A percentile compares a stretch with the other conserved stretches of the same genome.
These are phyloP conservation scores for Ophthalmolycus amberensis DNA, from an alignment of 2,113 vertebrate species.

Conservation along the genomic window DNA sequence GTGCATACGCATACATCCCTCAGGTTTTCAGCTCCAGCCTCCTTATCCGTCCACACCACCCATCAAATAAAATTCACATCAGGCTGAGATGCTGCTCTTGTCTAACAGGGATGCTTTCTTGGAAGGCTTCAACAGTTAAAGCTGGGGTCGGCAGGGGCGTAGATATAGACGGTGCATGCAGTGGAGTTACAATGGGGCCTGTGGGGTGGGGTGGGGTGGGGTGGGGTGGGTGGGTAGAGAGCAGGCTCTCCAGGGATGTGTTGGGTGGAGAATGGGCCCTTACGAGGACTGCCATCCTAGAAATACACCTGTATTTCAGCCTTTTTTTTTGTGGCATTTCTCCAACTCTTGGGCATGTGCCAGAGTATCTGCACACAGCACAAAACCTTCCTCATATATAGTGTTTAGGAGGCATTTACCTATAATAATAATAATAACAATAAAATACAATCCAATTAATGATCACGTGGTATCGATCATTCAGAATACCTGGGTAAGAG, in stretches of 20 bases:
- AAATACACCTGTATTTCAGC: neutral
- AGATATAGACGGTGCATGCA: no score
- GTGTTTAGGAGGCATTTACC: neutral
- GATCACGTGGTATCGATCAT: neutral
- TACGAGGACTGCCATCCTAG: neutral
- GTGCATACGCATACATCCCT: conserved; percentile 11
- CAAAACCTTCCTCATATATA: neutral
- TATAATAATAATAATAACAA: neutral
- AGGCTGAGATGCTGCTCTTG: conserved; percentile 20
- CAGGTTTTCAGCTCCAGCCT: conserved; percentile 10
- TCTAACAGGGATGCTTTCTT: neutral
- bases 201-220: no score
- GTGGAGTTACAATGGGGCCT: no score
- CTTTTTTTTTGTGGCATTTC: neutral
- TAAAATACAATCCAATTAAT: neutral
- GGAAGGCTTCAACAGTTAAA: neutral
- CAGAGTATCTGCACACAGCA: no score
- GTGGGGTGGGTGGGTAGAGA: no score
- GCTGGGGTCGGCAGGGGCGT: no score
- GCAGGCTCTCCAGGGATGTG: no score
- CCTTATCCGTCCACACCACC: conserved; percentile 31
- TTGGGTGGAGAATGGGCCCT: no score
- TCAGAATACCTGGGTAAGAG: neutral
- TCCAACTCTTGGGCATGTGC: neutral
- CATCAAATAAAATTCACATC: conserved; percentile 45